Base-by-base conservation (phyloP, 2,888 invertebrate genomes). In the Lycocerus yunnanus region DNA sequence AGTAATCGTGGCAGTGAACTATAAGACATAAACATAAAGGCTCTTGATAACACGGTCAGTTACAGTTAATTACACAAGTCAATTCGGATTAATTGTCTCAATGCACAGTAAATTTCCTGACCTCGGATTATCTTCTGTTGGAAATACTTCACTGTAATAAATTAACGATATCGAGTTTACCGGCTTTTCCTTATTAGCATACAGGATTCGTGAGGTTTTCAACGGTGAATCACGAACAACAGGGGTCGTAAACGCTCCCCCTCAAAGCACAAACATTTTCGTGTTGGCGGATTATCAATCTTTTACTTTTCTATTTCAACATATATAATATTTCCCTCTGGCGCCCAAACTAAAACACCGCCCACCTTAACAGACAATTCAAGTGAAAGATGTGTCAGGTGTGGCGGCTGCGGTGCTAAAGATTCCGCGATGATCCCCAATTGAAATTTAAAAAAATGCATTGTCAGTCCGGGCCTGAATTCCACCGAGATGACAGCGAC, bases 1-100 rank as follows among this genome's bases (percentile, higher is more conserved):
- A 43, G 58, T 58, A 18, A n/a, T 65, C 15, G 66, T 65, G 68
- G 65, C 71, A 72, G 58, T 67, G 73, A 69, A 67, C 73, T 73
- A 58, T 43, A 71, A 68, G 72, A 16, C 65, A 43, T 63, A 63
- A 63, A 63, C 61, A 63, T 63, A 60, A 68, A 60, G 68, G 67
- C 63, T 58, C 70, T 58, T 73, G 71, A 27, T 70, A 70, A 65
- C 70, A 65, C 68, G 74, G 71, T 72, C 75, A 75, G 71, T 75
- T 75, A 67, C 72, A 71, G 59, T 75, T 71, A 75, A 75, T 75
- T 75, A 69, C 75, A 71, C 71, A 68, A 72, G 75, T 72, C 72
- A 75, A 75, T 75, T 75, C 69, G 75, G 71, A 72, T 71, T 72
- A 75, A 75, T 72, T 71, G 71, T 69, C 69, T 69, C 68, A n/a